Evolutionary conservation across 1,140 invertebrate genomes (phyloP).

Genomic region (Wiebesia pumilae): DNA sequence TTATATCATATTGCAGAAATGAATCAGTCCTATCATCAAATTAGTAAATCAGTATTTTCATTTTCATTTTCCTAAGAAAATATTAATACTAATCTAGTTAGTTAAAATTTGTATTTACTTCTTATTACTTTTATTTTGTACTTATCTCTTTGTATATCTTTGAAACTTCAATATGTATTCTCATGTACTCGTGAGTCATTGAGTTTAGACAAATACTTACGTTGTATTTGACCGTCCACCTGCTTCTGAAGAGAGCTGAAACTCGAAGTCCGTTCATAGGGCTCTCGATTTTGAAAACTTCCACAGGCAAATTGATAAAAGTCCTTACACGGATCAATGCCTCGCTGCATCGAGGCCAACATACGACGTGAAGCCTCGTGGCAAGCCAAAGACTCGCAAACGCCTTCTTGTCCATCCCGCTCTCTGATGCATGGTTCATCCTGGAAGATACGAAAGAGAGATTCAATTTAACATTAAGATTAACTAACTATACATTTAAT

Average conservation of each 20-base stretch:
- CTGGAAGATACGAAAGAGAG: slow-evolving; percentile 55
- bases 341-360: slow-evolving; percentile 69
- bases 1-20: no score
- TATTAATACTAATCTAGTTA: no score
- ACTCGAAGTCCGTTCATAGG: slow-evolving; percentile 65
- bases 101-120: no score
- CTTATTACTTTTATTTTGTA: no score
- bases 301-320: slow-evolving; percentile 84
- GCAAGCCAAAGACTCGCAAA: slow-evolving; percentile 69
- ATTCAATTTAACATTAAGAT: background rate
- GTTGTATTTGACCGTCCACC: slow-evolving; percentile 68
- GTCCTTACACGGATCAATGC: slow-evolving; percentile 79
- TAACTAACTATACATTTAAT: no score
- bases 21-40: no score
- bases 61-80: no score
- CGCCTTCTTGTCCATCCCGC: slow-evolving; percentile 64
- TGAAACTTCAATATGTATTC: background rate
- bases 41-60: no score
- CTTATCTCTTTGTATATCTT: background rate
- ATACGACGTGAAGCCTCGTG: slow-evolving; percentile 69
- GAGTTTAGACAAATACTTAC: slow-evolving; percentile 59
- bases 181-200: background rate
- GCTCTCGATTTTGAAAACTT: slow-evolving; percentile 68
- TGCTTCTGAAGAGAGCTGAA: slow-evolving; percentile 70
- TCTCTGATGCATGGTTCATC: slow-evolving; percentile 67